Evolutionary conservation across 2,888 invertebrate genomes (phyloP), one percentile per base, ranked within the genome.

Genomic region (Morpho helenor): DNA sequence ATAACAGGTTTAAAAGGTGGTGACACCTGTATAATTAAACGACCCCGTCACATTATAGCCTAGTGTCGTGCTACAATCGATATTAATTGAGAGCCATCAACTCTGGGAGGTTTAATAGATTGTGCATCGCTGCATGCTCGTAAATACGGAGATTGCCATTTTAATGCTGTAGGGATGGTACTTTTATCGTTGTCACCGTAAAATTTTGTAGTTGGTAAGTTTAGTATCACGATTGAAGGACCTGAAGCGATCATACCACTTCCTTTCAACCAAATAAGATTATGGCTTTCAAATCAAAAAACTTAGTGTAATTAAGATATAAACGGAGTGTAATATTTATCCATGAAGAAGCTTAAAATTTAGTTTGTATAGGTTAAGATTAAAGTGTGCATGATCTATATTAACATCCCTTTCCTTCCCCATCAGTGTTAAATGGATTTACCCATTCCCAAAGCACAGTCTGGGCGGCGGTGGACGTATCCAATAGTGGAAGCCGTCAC

Each of bases 101-200:
- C 61, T 59, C 69, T 66, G 65, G 67, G 66, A 72, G 69, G 69
- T 76, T 75, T 78, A 77, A 81, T 80, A 76, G 71, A 75, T 74
- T 73, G 73, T 75, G 75, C 73, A 72, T 56, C 70, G 71, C 65
- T 76, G 75, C 75, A 72, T 62, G 69, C 71, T 72, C 75, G 74
- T 81, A 77, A 80, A 80, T 78, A 79, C 72, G 71, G 70, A 79
- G 73, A 80, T 81, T 77, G 76, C 71, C 61, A 76, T 69, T 73
- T 71, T 74, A 69, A 70, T 65, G 56, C 50, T 43, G 1, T 58
- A 80, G 77, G 49, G 79, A 63, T 67, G 80, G 3, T 60, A 10
- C 16, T 41, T 8, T 48, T 7, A 31, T 43, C 42, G 9, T 43
- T 43, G 2, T 43, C 2, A 45, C 3, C 3, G 10, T 3, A n/a